These are phyloP conservation scores for Rhyzopertha dominica DNA, from an alignment of 1,140 invertebrate species.

Conservation along the genomic window DNA sequence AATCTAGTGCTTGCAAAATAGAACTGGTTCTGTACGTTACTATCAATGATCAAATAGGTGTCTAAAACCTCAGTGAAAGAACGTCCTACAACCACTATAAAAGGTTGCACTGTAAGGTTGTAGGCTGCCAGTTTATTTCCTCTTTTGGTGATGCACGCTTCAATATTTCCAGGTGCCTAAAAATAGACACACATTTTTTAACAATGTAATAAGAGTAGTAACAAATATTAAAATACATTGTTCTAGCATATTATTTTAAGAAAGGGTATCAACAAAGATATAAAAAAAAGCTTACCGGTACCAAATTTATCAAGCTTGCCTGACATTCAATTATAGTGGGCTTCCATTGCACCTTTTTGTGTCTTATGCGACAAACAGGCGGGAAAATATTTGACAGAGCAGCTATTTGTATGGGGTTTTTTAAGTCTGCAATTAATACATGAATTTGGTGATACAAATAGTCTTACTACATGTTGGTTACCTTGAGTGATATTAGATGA, in stretches of 20 bases:
- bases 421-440: neutral
- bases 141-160: neutral
- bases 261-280: neutral
- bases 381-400: neutral
- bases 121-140: neutral
- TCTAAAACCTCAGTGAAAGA: neutral
- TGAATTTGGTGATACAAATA: neutral
- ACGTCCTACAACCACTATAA: neutral
- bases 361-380: neutral
- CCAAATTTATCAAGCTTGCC: neutral
- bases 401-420: neutral
- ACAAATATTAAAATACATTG: neutral
- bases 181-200: neutral
- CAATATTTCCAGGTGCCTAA: neutral
- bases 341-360: neutral
- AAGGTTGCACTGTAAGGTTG: neutral
- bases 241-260: neutral
- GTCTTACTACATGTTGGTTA: neutral
- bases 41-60: constrained; percentile 1
- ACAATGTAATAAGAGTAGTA: neutral
- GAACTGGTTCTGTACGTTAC: neutral
- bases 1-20: constrained; percentile 3
- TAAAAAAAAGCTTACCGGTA: neutral
- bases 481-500: neutral
- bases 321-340: constrained; percentile 3